A percentile compares a stretch with the other conserved stretches of the same genome.
phyloP scores from a whole-genome alignment of 2,113 vertebrate species.

The Oncorhynchus clarkii region DNA sequence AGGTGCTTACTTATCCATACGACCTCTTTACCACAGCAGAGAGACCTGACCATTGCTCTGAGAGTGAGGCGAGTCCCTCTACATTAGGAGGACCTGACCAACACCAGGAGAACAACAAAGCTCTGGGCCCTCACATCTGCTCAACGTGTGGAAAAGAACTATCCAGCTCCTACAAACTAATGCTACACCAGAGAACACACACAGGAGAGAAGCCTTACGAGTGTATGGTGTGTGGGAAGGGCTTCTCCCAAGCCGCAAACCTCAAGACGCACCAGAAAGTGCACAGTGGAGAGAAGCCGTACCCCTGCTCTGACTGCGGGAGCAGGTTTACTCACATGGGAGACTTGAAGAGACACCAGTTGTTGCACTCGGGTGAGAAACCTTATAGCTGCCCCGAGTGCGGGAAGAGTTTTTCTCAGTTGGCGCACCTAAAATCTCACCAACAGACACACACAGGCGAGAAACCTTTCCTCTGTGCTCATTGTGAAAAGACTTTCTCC shows the following conservation, averaged over 20 bases:
- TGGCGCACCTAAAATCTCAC: constrained; percentile 52
- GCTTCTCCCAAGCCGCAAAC: constrained; percentile 11
- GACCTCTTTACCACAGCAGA: not conserved
- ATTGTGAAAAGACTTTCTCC: constrained; percentile 22
- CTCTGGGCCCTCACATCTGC: constrained; percentile 22
- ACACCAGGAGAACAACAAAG: constrained; percentile 14
- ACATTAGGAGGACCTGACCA: not conserved
- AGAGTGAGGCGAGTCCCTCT: not conserved
- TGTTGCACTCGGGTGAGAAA: constrained; percentile 20
- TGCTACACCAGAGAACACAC: constrained; percentile 19
- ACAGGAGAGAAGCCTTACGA: constrained; percentile 7
- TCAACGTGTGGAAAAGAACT: constrained; percentile 15
- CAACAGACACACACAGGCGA: constrained; percentile 50
- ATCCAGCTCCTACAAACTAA: constrained; percentile 9
- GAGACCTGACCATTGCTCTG: not conserved
- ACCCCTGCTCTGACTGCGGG: constrained; percentile 25
- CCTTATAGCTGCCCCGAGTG: constrained; percentile 61
- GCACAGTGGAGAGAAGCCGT: constrained; percentile 14
- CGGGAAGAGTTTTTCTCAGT: constrained; percentile 55
- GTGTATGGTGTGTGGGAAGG: constrained; percentile 25
- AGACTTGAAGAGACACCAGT: constrained; percentile 24
- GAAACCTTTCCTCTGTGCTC: not conserved
- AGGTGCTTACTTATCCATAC: not conserved
- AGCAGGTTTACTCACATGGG: constrained; percentile 19
- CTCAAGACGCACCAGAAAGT: constrained; percentile 17